Evolutionary conservation across 2,888 invertebrate species (phyloP), one percentile per base, ranked within the genome.

Genomic region (Anoncus sp.): DNA sequence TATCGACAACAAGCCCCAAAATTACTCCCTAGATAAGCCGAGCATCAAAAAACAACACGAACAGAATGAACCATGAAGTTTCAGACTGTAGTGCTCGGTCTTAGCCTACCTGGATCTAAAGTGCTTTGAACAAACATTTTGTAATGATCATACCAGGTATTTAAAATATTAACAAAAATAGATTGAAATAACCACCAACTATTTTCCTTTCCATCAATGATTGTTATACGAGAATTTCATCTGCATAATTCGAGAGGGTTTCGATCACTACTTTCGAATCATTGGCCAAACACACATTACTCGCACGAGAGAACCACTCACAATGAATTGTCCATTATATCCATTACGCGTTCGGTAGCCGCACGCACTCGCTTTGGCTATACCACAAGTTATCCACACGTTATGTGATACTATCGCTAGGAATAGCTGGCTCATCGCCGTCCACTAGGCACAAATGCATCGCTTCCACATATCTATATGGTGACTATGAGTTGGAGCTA

Each of bases 271-370:
- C 62, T 55, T 40, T 72, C 49, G 38, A 75, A 57, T 69, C 49
- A 40, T 57, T 57, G 31, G n/a, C 14, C n/a, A 22, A 22, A 31
- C 38, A 35, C 55, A 14, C 16, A 43, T 53, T 9, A 22, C 63
- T n/a, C 55, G 27, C 22, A 27, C 12, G 16, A n/a, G 60, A 45
- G 31, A 63, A 16, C 47, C 18, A 7, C 35, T 49, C 18, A 57
- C 38, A 62, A 45, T 75, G 31, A 63, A 69, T 75, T 63, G 57
- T 63, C 69, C 69, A 75, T 75, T 69, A 75, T 60, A 62, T 55
- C 57, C 43, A 70, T 75, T 75, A 75, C 57, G 62, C 55, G 62
- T 75, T 69, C 75, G 63, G 75, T 63, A 75, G 69, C 63, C 47
- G 16, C 47, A 31, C 63, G 62, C 31, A 14, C 18, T 40, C 24